Percentiles rank a stretch among this genome's conserved stretches.
These are phyloP conservation scores for Euproctis similis DNA, from an alignment of 2,888 invertebrate genomes.

Conservation along the genomic window DNA sequence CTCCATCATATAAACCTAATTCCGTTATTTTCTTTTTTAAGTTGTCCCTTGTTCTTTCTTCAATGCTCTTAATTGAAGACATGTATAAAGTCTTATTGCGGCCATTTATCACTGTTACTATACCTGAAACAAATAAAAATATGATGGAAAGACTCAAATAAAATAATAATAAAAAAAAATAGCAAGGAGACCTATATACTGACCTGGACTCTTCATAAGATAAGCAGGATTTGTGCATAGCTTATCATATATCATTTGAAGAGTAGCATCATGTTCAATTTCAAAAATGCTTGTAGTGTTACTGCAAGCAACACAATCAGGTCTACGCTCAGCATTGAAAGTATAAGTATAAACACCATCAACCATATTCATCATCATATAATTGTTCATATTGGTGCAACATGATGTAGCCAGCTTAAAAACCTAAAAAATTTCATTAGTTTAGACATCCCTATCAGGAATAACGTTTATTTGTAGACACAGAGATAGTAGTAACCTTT, in stretches of 20 bases:
- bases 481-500: background rate
- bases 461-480: background rate
- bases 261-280: slow-evolving; percentile 75
- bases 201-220: slow-evolving; percentile 93
- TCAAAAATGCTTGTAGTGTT: slow-evolving; percentile 79
- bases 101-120: slow-evolving; percentile 87
- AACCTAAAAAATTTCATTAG: slow-evolving; percentile 80
- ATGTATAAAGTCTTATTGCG: slow-evolving; percentile 95
- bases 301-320: slow-evolving; percentile 92
- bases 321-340: slow-evolving; percentile 91
- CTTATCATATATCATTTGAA: slow-evolving; percentile 88
- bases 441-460: too few species aligned
- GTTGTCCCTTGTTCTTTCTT: slow-evolving; percentile 91
- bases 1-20: slow-evolving; percentile 88
- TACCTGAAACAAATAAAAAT: slow-evolving; percentile 58
- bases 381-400: slow-evolving; percentile 93
- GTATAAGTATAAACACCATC: slow-evolving; percentile 98
- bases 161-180: background rate
- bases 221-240: slow-evolving; percentile 85
- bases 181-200: slow-evolving; percentile 4
- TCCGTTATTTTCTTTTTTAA: slow-evolving; percentile 90
- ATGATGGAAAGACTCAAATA: too few species aligned
- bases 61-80: slow-evolving; percentile 92
- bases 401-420: slow-evolving; percentile 97
- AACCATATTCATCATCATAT: slow-evolving; percentile 96